Base-by-base conservation (phyloP, 2,888 invertebrate genomes). In the Papilio protenor region DNA sequence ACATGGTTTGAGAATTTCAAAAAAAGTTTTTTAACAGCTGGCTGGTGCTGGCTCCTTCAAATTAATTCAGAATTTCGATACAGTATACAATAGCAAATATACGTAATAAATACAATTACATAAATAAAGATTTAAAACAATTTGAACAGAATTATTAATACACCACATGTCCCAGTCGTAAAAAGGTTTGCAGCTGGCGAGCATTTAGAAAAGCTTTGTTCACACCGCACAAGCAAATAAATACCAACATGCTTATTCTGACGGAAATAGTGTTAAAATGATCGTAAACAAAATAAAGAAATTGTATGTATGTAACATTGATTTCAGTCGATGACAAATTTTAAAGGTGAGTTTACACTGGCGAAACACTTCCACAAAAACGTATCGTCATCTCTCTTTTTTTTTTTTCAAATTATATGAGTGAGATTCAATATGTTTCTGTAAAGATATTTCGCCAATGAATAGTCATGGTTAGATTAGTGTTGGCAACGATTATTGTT, bases 251-350 rank as follows among this genome's bases (percentile, higher is more conserved):
- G 77, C 83, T 83, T 80, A 78, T 78, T 78, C 76, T 82, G 86
- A 87, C 88, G 88, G 88, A 88, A 89, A 88, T 86, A 82, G 86
- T 86, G 87, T 89, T 83, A 81, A 74, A 75, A 71, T 74, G 21
- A 74, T 74, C 61, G 64, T 77, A 61, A 66, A 71, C 70, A 77
- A 27, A 73, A 80, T 72, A 70, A 70, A 81, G 76, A 75, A 64
- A 61, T 75, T 45, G 33, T n/a, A 77, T 57, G 73, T 72, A 79
- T 76, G 81, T 82, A 85, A 87, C 87, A 88, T 85, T 81, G 80
- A 87, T 87, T 88, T 88, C 88, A 88, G 87, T 83, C 86, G 85
- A 40, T 40, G n/a, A 33, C 27, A 1, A 59, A 2, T 11, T 3
- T 59, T 59, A 23, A 2, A 2, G 11, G 23, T 12, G 23, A 23